Evolutionary conservation across 1,140 invertebrate genomes (phyloP), one percentile per base, ranked within the genome.

Genomic region (Drosophila bipectinata): DNA sequence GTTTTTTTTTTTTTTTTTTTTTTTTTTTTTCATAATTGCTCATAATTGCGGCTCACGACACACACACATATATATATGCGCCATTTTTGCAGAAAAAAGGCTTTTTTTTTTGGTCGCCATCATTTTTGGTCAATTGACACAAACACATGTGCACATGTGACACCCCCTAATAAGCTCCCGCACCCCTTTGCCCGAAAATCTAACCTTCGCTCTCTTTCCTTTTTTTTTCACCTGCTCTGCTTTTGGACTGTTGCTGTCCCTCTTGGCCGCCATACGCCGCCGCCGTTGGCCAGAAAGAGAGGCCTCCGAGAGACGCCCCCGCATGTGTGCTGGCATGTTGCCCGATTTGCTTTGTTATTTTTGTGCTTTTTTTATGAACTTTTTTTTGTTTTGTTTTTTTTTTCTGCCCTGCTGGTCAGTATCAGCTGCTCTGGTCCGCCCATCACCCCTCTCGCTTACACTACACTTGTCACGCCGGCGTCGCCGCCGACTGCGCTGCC

Each of bases 81-180:
- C 82, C 82, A 85, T 85, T 85, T 85, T 85, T 79, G 66, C 69
- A 52, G 30, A 74, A 71, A 71, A 60, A 37, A 80, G 26, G 4
- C 48, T 64, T 39, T 28, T 64, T 39, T 28, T 67, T 69, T 68
- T 57, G 44, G 83, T 88, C 82, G 82, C 82, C 82, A 87, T 85
- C 82, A 85, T 85, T 85, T 85, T 85, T 66, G 78, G 78, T 87
- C 82, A 85, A 85, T 85, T 85, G 82, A 75, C 78, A 74, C 61
- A 82, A 9, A 49, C 26, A 57, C 30, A 47, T 18, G 10, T 44
- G 41, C 41, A 47, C 41, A 44, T 18, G 41, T 44, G 41, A 44
- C 41, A 44, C 41, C 41, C 41, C 41, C 41, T 44, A 44, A 44
- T 44, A 44, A 44, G 41, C 41, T 44, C 14, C 8, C 14, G n/a